Percentiles rank a stretch among this genome's conserved stretches.
Evolutionary conservation across 1,140 invertebrate genomes (phyloP).

Genomic region (Orius laevigatus): DNA sequence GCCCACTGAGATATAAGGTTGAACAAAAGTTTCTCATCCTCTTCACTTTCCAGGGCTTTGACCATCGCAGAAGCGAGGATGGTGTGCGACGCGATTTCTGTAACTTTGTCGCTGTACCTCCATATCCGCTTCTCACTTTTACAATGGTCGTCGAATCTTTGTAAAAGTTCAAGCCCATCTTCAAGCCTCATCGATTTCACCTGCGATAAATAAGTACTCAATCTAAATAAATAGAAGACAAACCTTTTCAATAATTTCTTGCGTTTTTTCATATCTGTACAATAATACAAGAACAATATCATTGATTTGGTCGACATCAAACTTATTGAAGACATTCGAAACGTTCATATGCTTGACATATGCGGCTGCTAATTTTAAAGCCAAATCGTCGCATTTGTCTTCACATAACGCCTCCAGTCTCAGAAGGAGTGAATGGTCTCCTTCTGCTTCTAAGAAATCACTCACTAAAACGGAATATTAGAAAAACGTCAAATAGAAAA

Average conservation of each 20-base stretch:
- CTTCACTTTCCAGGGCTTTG: slow-evolving; percentile 17
- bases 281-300: slow-evolving; percentile 12
- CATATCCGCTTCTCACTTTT: slow-evolving; percentile 18
- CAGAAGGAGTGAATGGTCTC: slow-evolving; percentile 8
- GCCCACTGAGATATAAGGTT: slow-evolving; percentile 24
- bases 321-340: slow-evolving; percentile 6
- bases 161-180: too few species aligned
- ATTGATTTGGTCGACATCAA: slow-evolving; percentile 9
- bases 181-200: too few species aligned
- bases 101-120: slow-evolving; percentile 24
- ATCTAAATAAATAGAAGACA: too few species aligned
- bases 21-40: slow-evolving; percentile 13
- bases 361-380: slow-evolving; percentile 7
- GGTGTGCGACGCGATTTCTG: slow-evolving; percentile 22
- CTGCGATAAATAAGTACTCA: too few species aligned
- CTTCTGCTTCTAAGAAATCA: slow-evolving; percentile 8
- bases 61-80: slow-evolving; percentile 22
- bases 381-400: slow-evolving; percentile 15
- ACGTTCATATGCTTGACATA: slow-evolving; percentile 9
- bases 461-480: slow-evolving; percentile 7
- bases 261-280: slow-evolving; percentile 9
- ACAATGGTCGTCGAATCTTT: too few species aligned
- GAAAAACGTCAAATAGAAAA: neutral
- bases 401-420: slow-evolving; percentile 13
- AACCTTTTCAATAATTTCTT: slow-evolving; percentile 15